A percentile compares a stretch with the other conserved stretches of the same genome.
phyloP scores from a whole-genome alignment of 2,888 invertebrate genomes.

The Embidobia sp. region DNA sequence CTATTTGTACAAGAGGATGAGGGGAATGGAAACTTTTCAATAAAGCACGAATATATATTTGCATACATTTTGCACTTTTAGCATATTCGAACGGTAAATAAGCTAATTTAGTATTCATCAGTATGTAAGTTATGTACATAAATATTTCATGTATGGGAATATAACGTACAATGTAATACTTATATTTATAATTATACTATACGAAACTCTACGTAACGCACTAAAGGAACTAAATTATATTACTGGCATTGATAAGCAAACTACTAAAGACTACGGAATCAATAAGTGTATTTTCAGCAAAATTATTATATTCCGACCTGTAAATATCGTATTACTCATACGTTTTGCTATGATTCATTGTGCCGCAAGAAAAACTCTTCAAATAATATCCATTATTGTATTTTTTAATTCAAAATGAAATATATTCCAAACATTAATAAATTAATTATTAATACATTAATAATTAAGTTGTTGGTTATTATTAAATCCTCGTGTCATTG shows the following conservation, averaged over 20 bases:
- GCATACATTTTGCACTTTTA: constrained; percentile 12
- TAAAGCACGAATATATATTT: constrained; percentile 1
- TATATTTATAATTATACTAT: not conserved
- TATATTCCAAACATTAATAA: too few species aligned
- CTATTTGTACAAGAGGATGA: not conserved
- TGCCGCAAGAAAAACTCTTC: not conserved
- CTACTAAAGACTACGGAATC: not conserved
- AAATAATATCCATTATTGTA: constrained; percentile 1
- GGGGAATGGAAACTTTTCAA: too few species aligned
- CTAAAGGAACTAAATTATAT: too few species aligned
- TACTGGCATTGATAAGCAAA: too few species aligned
- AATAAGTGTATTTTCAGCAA: not conserved
- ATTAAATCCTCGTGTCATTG: not conserved
- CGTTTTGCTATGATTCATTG: too few species aligned
- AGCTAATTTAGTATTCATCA: not conserved
- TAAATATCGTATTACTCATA: too few species aligned
- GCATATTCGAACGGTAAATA: not conserved
- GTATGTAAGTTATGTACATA: not conserved
- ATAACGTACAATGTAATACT: not conserved
- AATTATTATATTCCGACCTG: too few species aligned
- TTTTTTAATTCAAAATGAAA: constrained; percentile 1
- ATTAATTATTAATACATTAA: constrained; percentile 1
- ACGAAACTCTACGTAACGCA: too few species aligned
- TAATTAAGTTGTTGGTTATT: constrained; percentile 4
- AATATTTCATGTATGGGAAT: not conserved